A percentile compares a stretch with the other conserved stretches of the same genome.
phyloP scores from a whole-genome alignment of 1,140 invertebrate genomes.

The Nomia melanderi region DNA sequence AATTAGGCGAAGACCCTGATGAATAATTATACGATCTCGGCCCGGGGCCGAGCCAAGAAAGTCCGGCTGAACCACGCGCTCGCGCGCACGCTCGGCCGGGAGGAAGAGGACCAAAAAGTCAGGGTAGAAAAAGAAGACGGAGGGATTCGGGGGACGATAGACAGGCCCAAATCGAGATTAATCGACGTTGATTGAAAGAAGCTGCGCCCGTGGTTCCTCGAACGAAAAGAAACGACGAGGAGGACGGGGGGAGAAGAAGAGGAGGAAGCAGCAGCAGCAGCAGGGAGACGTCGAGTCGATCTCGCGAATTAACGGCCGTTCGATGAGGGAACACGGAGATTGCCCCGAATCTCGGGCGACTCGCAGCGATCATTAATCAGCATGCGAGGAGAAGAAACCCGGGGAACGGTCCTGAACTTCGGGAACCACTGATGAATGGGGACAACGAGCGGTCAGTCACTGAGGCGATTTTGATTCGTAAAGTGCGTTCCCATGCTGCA shows the following conservation, averaged over 20 bases:
- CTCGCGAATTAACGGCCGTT: constrained; percentile 54
- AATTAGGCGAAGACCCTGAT: constrained; percentile 65
- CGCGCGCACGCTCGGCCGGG: constrained; percentile 28
- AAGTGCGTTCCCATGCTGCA: constrained; percentile 63
- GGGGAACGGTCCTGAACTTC: constrained; percentile 43
- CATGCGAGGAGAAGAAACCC: constrained; percentile 3
- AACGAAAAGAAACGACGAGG: constrained; percentile 25
- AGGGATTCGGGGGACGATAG: constrained; percentile 20
- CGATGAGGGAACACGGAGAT: constrained; percentile 42
- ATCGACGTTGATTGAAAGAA: constrained; percentile 70
- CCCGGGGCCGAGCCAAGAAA: constrained; percentile 31
- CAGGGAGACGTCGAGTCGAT: constrained; percentile 34
- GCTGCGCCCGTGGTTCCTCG: constrained; percentile 26
- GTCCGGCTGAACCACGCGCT: no score
- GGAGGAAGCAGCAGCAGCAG: not conserved
- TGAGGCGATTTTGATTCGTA: constrained; percentile 43
- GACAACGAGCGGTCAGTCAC: constrained; percentile 51
- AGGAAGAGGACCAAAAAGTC: constrained; percentile 26
- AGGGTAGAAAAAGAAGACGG: not conserved
- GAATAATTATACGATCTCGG: constrained; percentile 61
- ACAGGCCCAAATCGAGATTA: constrained; percentile 68
- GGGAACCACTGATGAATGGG: constrained; percentile 60
- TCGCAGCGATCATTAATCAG: constrained; percentile 60
- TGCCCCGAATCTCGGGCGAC: constrained; percentile 34
- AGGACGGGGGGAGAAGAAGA: not conserved